phyloP scores from a whole-genome alignment of 2,113 vertebrate genomes.

The Tinamus guttatus region DNA sequence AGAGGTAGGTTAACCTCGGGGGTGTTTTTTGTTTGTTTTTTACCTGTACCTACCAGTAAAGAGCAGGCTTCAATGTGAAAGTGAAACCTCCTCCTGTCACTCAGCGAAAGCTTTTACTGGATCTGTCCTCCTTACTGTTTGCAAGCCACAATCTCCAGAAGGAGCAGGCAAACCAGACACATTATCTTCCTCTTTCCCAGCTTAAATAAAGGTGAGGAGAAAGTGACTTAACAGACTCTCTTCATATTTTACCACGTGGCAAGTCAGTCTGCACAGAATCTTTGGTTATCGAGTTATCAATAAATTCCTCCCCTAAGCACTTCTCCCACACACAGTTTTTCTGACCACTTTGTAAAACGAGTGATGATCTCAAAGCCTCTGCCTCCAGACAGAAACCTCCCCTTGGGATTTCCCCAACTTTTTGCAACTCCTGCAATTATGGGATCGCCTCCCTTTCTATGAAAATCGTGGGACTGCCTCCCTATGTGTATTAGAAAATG shows the following conservation, averaged over 20 bases:
- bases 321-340: too few species aligned
- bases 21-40: neutral
- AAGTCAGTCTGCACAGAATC: neutral
- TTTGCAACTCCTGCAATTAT: neutral
- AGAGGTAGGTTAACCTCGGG: neutral
- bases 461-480: accelerated
- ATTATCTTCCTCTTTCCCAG: neutral
- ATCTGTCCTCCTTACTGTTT: neutral
- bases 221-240: neutral
- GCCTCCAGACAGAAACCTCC: neutral
- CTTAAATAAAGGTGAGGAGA: neutral
- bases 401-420: neutral
- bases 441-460: neutral
- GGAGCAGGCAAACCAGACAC: neutral
- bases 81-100: neutral
- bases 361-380: neutral
- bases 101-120: neutral
- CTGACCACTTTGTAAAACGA: too few species aligned
- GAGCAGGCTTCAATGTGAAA: neutral
- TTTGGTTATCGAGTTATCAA: neutral
- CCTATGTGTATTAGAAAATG: neutral
- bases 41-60: neutral
- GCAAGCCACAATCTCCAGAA: neutral
- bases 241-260: neutral
- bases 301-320: neutral